Percentiles rank a stretch among this genome's conserved stretches.
Evolutionary conservation across 2,797 vertebrate species (phyloP).

Genomic region (Acipenser transmontanus): DNA sequence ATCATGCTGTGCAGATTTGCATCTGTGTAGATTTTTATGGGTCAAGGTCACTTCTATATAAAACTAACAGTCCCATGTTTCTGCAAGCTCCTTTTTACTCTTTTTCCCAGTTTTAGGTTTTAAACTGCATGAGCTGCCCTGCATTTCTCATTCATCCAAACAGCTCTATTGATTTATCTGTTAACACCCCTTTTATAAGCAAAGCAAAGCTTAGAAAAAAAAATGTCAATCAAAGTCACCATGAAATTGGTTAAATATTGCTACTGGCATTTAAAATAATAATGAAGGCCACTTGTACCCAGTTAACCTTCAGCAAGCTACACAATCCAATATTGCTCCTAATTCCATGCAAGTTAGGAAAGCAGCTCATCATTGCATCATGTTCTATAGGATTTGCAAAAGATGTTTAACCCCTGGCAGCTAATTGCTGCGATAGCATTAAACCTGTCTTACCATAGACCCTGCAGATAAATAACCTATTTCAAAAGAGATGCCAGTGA

Average conservation of each 20-base stretch:
- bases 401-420: slow-evolving; percentile 38
- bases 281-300: not conserved
- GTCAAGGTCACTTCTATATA: slow-evolving; percentile 18
- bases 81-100: not conserved
- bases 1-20: slow-evolving; percentile 5
- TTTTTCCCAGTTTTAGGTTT: not conserved
- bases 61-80: not conserved
- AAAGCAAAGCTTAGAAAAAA: not conserved
- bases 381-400: slow-evolving; percentile 29
- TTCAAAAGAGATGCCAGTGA: slow-evolving; percentile 25
- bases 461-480: too few relatives aligned
- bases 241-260: slow-evolving; percentile 35
- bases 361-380: slow-evolving; percentile 9
- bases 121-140: not conserved
- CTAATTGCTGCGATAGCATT: slow-evolving; percentile 60
- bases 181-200: not conserved
- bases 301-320: not conserved
- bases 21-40: slow-evolving; percentile 13
- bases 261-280: not conserved
- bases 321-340: not conserved
- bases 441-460: slow-evolving; percentile 27
- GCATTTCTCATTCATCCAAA: not conserved
- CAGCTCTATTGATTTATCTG: not conserved
- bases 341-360: not conserved
- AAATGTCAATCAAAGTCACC: slow-evolving; percentile 31